Evolutionary conservation across 2,888 invertebrate species (phyloP).

Genomic region (Bellardia bayeri): DNA sequence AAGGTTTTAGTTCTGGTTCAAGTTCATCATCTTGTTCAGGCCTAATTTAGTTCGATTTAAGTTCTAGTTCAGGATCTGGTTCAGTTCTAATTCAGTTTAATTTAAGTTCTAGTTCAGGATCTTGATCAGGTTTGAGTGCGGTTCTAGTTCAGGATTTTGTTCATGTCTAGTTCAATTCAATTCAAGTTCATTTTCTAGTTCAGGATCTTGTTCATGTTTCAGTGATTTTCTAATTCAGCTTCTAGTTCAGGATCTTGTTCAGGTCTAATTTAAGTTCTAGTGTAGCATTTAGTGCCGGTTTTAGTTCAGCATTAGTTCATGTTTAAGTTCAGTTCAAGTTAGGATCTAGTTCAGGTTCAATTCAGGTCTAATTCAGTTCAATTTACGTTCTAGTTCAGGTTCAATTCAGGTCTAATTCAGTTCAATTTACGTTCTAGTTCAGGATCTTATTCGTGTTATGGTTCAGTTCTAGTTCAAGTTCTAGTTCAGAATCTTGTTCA

Average conservation of each 20-base stretch:
- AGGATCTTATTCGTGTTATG: too few relatives aligned
- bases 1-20: not conserved
- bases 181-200: not conserved
- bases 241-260: not conserved
- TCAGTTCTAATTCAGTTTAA: too few relatives aligned
- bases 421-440: not conserved
- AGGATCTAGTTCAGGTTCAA: too few relatives aligned
- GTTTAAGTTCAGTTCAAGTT: too few relatives aligned
- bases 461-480: not conserved
- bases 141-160: too few relatives aligned
- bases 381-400: not conserved
- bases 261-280: not conserved
- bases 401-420: not conserved
- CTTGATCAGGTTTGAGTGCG: too few relatives aligned
- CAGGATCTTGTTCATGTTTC: not conserved
- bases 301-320: too few relatives aligned
- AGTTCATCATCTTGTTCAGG: too few relatives aligned
- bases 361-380: too few relatives aligned
- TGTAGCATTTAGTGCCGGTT: not conserved
- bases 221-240: not conserved
- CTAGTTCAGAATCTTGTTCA: not conserved
- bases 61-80: too few relatives aligned
- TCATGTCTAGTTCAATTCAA: not conserved
- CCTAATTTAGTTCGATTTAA: not conserved
- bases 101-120: too few relatives aligned